Evolutionary conservation across 2,797 vertebrate genomes (phyloP).

Genomic region (Hozukius guyotensis): DNA sequence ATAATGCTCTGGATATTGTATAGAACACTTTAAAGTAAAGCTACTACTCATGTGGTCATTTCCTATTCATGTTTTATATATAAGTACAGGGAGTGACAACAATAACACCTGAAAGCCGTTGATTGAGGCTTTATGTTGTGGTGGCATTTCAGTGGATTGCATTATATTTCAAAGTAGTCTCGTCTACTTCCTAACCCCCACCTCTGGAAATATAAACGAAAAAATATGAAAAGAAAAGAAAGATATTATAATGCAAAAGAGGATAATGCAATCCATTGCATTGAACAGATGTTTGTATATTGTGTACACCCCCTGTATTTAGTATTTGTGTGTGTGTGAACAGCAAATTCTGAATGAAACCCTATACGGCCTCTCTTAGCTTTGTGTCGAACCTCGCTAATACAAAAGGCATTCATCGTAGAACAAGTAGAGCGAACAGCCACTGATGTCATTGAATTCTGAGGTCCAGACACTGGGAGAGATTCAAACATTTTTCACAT

Average conservation of each 20-base stretch:
- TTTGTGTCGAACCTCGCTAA: slow-evolving; percentile 49
- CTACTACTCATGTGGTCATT: not conserved
- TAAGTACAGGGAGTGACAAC: not conserved
- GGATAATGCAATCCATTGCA: not conserved
- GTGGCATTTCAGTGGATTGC: not conserved
- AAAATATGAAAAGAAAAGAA: not conserved
- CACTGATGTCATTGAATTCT: slow-evolving; percentile 68
- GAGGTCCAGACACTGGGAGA: slow-evolving; percentile 65
- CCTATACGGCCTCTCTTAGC: slow-evolving; percentile 29
- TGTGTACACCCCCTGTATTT: slow-evolving; percentile 2
- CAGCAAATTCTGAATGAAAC: slow-evolving; percentile 54
- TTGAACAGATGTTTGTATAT: slow-evolving; percentile 14
- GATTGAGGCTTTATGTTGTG: not conserved
- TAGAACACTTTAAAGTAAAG: not conserved
- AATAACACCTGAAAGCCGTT: not conserved
- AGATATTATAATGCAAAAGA: not conserved
- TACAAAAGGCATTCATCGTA: slow-evolving; percentile 68
- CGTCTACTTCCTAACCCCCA: not conserved
- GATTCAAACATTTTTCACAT: slow-evolving; percentile 71
- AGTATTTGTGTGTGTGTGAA: slow-evolving; percentile 12
- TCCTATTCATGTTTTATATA: not conserved
- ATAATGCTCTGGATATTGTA: no score
- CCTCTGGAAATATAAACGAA: not conserved
- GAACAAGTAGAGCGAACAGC: slow-evolving; percentile 34
- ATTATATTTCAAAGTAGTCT: not conserved